phyloP scores from a whole-genome alignment of 1,140 invertebrate genomes.

The Agrypnia vestita region DNA sequence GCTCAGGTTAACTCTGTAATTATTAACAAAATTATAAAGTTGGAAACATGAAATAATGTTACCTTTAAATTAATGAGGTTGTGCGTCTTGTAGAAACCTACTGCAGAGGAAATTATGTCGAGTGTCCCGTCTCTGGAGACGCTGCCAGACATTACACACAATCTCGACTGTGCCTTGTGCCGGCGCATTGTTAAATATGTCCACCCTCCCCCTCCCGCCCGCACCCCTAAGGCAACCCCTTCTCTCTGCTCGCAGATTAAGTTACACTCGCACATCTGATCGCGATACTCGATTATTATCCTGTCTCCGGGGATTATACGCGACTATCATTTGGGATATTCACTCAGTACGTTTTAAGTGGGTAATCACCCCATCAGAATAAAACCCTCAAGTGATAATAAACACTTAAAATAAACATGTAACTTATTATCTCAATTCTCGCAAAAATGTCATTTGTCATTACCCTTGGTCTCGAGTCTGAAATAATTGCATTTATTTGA shows the following conservation, averaged over 20 bases:
- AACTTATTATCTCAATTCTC: too few relatives aligned
- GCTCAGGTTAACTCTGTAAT: too few relatives aligned
- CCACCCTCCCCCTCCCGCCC: background rate
- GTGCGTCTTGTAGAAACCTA: slow-evolving; percentile 17
- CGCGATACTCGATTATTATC: slow-evolving; percentile 37
- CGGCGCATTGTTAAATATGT: background rate
- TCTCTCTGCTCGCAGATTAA: too few relatives aligned
- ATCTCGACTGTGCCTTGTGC: background rate
- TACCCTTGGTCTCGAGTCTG: too few relatives aligned
- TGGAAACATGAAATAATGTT: background rate
- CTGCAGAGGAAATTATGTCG: slow-evolving; percentile 8
- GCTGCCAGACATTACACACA: background rate
- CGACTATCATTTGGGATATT: slow-evolving; percentile 6
- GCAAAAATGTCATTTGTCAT: too few relatives aligned
- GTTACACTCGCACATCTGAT: slow-evolving; percentile 2
- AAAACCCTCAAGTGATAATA: too few relatives aligned
- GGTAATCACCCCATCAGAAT: too few relatives aligned
- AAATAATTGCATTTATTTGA: too few relatives aligned
- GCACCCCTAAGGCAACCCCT: background rate
- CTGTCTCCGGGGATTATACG: slow-evolving; percentile 5
- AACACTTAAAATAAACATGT: too few relatives aligned
- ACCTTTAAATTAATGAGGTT: slow-evolving; percentile 35
- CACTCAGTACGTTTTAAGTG: background rate
- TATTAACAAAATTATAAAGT: background rate
- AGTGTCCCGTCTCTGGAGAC: background rate